These are phyloP conservation scores for Pinna nobilis DNA, from an alignment of 1,140 invertebrate species.

Conservation along the genomic window DNA sequence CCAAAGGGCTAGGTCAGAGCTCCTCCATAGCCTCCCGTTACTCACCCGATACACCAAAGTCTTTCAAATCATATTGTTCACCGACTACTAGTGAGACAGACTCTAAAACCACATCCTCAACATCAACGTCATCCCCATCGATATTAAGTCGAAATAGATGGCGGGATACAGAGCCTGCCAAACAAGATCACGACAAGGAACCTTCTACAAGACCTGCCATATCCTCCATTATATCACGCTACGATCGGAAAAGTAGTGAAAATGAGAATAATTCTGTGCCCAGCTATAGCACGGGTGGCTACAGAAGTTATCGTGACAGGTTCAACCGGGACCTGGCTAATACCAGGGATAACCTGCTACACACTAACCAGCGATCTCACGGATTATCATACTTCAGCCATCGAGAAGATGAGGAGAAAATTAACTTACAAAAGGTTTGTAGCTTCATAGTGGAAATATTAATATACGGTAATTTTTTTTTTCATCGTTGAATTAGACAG, in stretches of 20 bases:
- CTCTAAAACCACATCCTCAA: constrained; percentile 7
- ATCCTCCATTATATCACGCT: constrained; percentile 15
- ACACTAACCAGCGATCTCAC: not conserved
- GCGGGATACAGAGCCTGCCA: constrained; percentile 6
- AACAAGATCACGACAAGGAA: constrained; percentile 29
- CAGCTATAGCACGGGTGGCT: not conserved
- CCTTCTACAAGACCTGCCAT: not conserved
- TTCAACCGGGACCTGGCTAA: not conserved
- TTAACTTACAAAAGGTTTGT: constrained; percentile 10
- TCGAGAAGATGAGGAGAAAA: constrained; percentile 9
- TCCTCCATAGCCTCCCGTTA: constrained; percentile 1
- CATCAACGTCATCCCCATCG: constrained; percentile 17
- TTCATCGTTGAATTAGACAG: not conserved
- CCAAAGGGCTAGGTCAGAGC: constrained; percentile 16
- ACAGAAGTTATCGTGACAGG: constrained; percentile 12
- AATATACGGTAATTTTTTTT: not conserved
- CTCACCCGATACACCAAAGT: constrained; percentile 26
- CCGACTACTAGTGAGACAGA: constrained; percentile 37
- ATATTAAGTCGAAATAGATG: constrained; percentile 26
- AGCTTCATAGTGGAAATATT: not conserved
- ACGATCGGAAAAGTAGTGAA: constrained; percentile 19
- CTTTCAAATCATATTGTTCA: constrained; percentile 34
- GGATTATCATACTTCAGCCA: not conserved
- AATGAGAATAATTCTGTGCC: constrained; percentile 1
- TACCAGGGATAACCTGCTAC: too few relatives aligned